These are phyloP conservation scores for Cheumatopsyche charites DNA, from an alignment of 1,140 invertebrate genomes.

Conservation along the genomic window DNA sequence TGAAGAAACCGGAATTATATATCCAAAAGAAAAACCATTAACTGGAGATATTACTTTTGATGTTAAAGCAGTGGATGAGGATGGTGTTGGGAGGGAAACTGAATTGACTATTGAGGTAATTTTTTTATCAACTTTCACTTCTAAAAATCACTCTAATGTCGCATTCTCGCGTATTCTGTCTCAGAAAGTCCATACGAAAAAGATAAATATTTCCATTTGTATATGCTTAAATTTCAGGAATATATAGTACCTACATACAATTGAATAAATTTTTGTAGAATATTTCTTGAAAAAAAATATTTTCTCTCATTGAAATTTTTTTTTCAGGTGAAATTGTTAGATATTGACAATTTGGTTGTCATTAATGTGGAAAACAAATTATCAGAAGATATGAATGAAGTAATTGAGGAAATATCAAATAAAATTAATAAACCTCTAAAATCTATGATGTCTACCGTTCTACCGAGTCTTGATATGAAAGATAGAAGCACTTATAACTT, in stretches of 20 bases:
- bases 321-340: slow-evolving; percentile 49
- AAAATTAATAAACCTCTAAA: slow-evolving; percentile 18
- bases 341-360: slow-evolving; percentile 43
- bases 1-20: slow-evolving; percentile 49
- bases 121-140: too few species aligned
- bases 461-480: slow-evolving; percentile 32
- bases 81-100: slow-evolving; percentile 33
- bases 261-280: too few species aligned
- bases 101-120: slow-evolving; percentile 40
- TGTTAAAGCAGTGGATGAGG: slow-evolving; percentile 45
- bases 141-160: too few species aligned
- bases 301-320: too few species aligned
- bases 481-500: slow-evolving; percentile 1
- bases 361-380: slow-evolving; percentile 39
- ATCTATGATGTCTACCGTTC: slow-evolving; percentile 30
- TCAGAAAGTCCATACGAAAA: too few species aligned
- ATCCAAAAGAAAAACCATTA: slow-evolving; percentile 45
- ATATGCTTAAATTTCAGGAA: too few species aligned
- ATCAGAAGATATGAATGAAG: slow-evolving; percentile 42
- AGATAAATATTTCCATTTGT: too few species aligned
- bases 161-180: too few species aligned
- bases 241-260: too few species aligned
- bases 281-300: too few species aligned
- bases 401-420: slow-evolving; percentile 32
- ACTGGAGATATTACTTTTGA: slow-evolving; percentile 36